These are phyloP conservation scores for Conger conger DNA, from an alignment of 2,113 vertebrate genomes.

Conservation along the genomic window DNA sequence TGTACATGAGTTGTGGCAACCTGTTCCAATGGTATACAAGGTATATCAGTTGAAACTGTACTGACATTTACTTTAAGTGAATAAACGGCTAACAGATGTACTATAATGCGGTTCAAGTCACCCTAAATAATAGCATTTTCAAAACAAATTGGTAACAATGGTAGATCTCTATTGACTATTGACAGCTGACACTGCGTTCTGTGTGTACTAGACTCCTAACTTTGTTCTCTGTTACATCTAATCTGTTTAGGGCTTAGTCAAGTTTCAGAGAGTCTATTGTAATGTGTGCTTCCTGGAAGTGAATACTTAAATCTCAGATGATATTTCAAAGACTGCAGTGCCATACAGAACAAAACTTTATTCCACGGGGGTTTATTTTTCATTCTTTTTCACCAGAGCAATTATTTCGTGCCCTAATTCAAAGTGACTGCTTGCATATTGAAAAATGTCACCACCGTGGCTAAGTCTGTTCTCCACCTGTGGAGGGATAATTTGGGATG, in stretches of 20 bases:
- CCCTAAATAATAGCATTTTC: neutral
- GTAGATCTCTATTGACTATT: neutral
- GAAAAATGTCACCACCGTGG: neutral
- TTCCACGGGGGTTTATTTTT: neutral
- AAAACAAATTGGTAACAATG: neutral
- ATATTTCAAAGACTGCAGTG: neutral
- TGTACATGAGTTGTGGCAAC: no score
- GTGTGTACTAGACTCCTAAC: neutral
- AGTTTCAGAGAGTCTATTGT: neutral
- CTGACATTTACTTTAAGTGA: neutral
- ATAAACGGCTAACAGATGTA: neutral
- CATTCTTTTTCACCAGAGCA: neutral
- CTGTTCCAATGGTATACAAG: no score
- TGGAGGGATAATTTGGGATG: neutral
- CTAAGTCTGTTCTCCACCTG: neutral
- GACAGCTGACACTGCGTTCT: neutral
- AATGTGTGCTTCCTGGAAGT: neutral
- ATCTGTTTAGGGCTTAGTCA: neutral
- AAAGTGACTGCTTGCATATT: slow-evolving; percentile 5
- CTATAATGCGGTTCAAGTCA: neutral
- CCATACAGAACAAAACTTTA: slow-evolving; percentile 1
- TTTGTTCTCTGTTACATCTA: neutral
- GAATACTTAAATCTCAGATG: neutral
- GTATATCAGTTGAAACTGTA: neutral
- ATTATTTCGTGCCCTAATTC: slow-evolving; percentile 10